Evolutionary conservation across 2,113 vertebrate genomes (phyloP), one percentile per base, ranked within the genome.

Genomic region (Paedocypris sp.): DNA sequence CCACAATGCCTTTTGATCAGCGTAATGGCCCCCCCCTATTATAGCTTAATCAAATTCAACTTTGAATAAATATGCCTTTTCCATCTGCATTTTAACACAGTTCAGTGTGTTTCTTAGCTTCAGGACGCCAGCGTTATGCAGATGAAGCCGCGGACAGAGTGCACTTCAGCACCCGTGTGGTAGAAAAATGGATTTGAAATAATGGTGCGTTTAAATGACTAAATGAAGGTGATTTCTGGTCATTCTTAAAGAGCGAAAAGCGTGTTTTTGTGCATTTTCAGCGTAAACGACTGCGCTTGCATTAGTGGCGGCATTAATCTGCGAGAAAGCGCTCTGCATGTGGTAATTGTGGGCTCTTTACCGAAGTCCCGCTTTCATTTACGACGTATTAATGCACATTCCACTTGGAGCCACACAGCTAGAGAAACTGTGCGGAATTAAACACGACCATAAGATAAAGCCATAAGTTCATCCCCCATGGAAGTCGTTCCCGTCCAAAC

Each of bases 401-500:
- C 7, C 26, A 28, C 42, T 42, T 8, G 20, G n/a, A 2, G 13
- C 22, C 54, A 13, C 31, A 28, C 42, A 29, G 13, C 12, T n/a
- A 25, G 47, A 32, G 42, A 32, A 29, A 25, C 2, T 11, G 47
- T 33, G 20, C 51, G 60, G 25, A 62, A 52, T 62, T 22, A 62
- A 58, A 58, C 32, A 19, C 18, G 52, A 38, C 28, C n/a, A 42
- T 23, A 42, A 43, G 46, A 53, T 29, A 28, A 12, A 62, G 48
- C 50, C 23, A 12, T 43, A 52, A 42, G 48, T 52, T 52, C 48
- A 53, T 62, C 39, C 25, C 49, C 60, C 11, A 5, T 53, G 20
- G 48, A 62, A 32, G 48, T 53, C 18, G 5, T 31, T 58, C 60
- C 26, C 38, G 39, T 45, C 47, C 25, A 13, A 23, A 42, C 36